A percentile compares a stretch with the other conserved stretches of the same genome.
phyloP scores from a whole-genome alignment of 2,113 vertebrate species.

The Esox niger region DNA sequence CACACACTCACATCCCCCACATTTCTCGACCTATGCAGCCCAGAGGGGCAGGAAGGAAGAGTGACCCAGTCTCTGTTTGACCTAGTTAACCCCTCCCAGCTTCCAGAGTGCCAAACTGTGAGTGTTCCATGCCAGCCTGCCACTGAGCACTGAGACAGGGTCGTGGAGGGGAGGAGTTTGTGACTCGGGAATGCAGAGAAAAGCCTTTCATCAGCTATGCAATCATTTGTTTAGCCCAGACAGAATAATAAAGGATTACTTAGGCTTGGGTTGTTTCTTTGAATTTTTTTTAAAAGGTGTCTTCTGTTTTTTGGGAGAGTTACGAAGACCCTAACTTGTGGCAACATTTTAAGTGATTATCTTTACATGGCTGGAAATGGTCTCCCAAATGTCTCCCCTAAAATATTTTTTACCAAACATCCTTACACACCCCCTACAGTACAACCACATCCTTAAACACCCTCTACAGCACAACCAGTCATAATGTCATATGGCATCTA shows the following conservation, averaged over 20 bases:
- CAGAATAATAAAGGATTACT: constrained; percentile 36
- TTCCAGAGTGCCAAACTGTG: constrained; percentile 13
- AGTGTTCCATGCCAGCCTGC: constrained; percentile 36
- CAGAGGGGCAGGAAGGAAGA: background rate
- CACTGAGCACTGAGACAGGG: constrained; percentile 15
- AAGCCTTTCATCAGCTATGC: constrained; percentile 35
- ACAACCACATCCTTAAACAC: too few relatives aligned
- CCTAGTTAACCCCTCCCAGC: constrained; percentile 36
- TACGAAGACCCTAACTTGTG: too few relatives aligned
- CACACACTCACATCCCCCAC: constrained; percentile 9
- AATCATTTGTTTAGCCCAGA: constrained; percentile 36
- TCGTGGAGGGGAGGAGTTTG: background rate
- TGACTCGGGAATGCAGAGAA: constrained; percentile 4
- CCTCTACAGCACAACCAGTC: too few relatives aligned
- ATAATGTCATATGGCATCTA: too few relatives aligned
- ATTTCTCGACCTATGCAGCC: constrained; percentile 1
- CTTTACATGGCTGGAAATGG: too few relatives aligned
- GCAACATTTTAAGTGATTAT: too few relatives aligned
- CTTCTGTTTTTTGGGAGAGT: constrained; percentile 1
- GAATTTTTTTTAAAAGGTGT: constrained; percentile 21
- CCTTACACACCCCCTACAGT: too few relatives aligned
- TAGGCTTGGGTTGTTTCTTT: constrained; percentile 28
- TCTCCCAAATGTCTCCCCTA: too few relatives aligned
- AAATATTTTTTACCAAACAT: too few relatives aligned
- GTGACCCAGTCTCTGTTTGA: constrained; percentile 29